Base-by-base conservation (phyloP, 1,140 invertebrate species). In the Diuraphis noxia region DNA sequence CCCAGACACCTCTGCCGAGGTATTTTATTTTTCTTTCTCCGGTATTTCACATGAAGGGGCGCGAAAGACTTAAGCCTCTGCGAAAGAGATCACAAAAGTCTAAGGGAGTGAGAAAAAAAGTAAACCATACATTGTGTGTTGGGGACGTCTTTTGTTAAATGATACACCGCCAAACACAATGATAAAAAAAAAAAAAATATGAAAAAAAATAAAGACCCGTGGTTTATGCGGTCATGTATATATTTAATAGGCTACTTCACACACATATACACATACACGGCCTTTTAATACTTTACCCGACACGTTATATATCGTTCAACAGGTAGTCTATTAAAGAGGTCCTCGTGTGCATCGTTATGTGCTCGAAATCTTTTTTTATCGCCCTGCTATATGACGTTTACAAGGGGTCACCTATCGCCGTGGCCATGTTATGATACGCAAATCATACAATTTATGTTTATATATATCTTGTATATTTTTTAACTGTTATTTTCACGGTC, bases 271-370 rank as follows among this genome's bases (percentile, higher is more conserved):
- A 30, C 13, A 36, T n/a, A n/a, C 17, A n/a, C n/a, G 72, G 72
- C 40, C 63, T 89, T 77, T 89, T 41, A 89, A 89, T 89, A 79
- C 38, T n/a, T 19, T n/a, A 89, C 17, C 30, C 52, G 36, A 46
- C 40, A 41, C 41, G 63, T 19, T 72, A 72, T 63, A 23, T 8
- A 43, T 13, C 36, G 41, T 81, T 52, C 89, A 91, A 91, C 89
- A 91, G 89, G 89, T 91, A 81, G 89, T 81, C 89, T 91, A 91
- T 91, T 91, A 81, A 30, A 81, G 34, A 91, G 89, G 89, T 91
- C 77, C 89, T 79, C 52, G n/a, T 91, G 52, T 91, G 89, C 89
- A 82, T 49, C 63, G 89, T 82, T 49, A 52, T 81, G 38, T 49
- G 81, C 89, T 82, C 72, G 46, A 25, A n/a, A 91, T 91, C 19